phyloP scores from a whole-genome alignment of 2,113 vertebrate species.

The Pedionomus torquatus region DNA sequence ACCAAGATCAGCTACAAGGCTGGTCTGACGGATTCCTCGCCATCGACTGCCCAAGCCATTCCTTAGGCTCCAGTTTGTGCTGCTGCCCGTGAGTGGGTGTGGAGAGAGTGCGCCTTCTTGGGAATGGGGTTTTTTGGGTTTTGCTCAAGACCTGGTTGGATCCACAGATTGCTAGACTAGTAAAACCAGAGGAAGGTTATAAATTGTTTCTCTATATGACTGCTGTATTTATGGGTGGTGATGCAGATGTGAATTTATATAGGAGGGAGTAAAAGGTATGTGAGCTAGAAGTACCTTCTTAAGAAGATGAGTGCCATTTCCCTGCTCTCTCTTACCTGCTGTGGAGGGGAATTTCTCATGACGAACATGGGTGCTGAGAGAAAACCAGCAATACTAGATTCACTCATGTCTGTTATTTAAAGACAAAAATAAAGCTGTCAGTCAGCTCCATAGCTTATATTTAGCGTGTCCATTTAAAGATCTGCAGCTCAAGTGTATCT shows the following conservation, averaged over 20 bases:
- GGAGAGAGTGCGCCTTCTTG: neutral
- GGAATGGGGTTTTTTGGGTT: neutral
- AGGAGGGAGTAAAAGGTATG: neutral
- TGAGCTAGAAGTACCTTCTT: neutral
- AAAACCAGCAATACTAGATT: neutral
- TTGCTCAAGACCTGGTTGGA: neutral
- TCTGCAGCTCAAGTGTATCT: neutral
- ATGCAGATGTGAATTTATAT: neutral
- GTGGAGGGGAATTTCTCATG: neutral
- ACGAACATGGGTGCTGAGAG: neutral
- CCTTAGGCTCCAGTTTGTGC: accelerated
- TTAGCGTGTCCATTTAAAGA: neutral
- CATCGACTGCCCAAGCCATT: neutral
- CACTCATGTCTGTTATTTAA: neutral
- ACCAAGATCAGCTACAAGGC: neutral
- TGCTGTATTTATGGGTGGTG: neutral
- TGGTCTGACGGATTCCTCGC: neutral
- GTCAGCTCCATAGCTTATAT: neutral
- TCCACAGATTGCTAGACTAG: neutral
- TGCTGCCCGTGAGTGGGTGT: accelerated
- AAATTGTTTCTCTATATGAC: neutral
- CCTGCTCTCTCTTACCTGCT: neutral
- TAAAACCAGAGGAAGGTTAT: neutral
- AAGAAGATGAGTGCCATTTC: neutral
- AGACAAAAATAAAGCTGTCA: neutral